Percentiles rank a stretch among this genome's conserved stretches.
Evolutionary conservation across 2,113 vertebrate genomes (phyloP).

Genomic region (Myotis davidii): DNA sequence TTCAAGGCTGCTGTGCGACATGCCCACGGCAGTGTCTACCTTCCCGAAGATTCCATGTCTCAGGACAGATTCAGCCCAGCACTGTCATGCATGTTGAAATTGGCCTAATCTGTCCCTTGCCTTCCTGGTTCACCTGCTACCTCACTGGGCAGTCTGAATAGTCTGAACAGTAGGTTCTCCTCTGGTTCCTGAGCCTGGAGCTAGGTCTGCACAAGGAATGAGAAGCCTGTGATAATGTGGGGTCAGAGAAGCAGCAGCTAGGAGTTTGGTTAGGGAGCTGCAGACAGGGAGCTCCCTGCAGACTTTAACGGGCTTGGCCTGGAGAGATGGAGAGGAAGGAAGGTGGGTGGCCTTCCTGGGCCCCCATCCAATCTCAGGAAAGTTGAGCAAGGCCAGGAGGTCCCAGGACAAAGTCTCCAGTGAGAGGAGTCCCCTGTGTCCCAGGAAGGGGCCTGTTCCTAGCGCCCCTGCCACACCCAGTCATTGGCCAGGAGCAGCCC

Average conservation of each 20-base stretch:
- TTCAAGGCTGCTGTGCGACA: neutral
- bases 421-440: neutral
- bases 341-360: neutral
- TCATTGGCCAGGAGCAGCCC: rapidly evolving
- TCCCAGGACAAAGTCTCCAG: neutral
- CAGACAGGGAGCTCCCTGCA: neutral
- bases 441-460: neutral
- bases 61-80: neutral
- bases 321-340: neutral
- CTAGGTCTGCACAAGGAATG: neutral
- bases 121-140: neutral
- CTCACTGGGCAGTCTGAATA: neutral
- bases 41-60: neutral
- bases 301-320: too few species aligned
- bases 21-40: neutral
- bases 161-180: neutral
- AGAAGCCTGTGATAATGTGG: neutral
- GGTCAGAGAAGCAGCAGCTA: neutral
- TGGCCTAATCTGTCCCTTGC: neutral
- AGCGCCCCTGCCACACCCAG: rapidly evolving
- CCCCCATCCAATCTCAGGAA: neutral
- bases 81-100: neutral
- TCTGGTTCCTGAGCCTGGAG: neutral
- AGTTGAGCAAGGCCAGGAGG: neutral
- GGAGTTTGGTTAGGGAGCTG: neutral